A percentile compares a stretch with the other conserved stretches of the same genome.
Evolutionary conservation across 2,113 vertebrate genomes (phyloP).

Genomic region (Phyllostomus discolor): DNA sequence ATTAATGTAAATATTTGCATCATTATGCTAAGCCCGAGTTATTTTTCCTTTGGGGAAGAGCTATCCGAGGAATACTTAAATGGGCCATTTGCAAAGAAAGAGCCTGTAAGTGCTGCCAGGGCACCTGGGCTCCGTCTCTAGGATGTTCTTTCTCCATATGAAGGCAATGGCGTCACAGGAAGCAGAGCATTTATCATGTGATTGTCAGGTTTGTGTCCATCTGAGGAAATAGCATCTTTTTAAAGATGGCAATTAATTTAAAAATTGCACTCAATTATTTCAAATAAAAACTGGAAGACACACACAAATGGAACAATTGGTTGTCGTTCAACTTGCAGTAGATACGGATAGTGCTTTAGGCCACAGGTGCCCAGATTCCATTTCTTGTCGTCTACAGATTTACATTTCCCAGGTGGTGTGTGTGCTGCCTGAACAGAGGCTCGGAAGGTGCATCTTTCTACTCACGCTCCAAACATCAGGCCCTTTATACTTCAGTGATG

Average conservation of each 20-base stretch:
- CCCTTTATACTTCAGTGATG: neutral
- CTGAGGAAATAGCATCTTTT: neutral
- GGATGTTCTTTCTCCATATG: accelerated
- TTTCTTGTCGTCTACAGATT: accelerated
- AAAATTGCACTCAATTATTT: neutral
- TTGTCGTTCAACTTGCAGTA: too few relatives aligned
- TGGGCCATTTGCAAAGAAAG: neutral
- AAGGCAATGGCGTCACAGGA: accelerated
- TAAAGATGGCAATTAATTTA: neutral
- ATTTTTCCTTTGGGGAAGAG: neutral
- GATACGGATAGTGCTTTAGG: accelerated
- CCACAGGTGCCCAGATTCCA: accelerated
- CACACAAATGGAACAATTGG: accelerated
- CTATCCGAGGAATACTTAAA: accelerated
- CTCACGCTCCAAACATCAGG: neutral
- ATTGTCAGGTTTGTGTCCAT: neutral
- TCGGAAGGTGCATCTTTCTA: accelerated
- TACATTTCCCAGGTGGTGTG: accelerated
- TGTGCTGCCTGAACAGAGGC: neutral
- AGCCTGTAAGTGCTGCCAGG: too few relatives aligned
- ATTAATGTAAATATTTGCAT: too few relatives aligned
- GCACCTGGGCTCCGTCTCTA: accelerated
- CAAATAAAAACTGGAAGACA: neutral
- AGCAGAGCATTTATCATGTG: accelerated
- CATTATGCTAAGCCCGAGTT: accelerated